These are phyloP conservation scores for Caranx melampygus DNA, from an alignment of 2,113 vertebrate genomes.

Conservation along the genomic window DNA sequence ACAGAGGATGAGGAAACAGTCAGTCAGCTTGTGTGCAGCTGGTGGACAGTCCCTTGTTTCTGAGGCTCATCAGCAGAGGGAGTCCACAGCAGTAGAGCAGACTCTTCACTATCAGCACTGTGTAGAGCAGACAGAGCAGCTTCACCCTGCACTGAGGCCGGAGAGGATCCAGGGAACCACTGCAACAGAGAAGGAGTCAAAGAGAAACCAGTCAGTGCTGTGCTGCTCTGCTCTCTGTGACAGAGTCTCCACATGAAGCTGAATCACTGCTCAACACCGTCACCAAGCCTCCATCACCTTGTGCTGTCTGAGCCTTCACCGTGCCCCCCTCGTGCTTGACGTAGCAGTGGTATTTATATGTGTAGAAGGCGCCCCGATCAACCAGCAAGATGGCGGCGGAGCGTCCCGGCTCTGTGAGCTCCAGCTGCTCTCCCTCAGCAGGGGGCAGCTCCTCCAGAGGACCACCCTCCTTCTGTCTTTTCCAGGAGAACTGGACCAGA, in stretches of 20 bases:
- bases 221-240: no score
- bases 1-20: background rate
- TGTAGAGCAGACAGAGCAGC: constrained; percentile 46
- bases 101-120: constrained; percentile 44
- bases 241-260: no score
- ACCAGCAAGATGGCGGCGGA: constrained; percentile 20
- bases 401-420: constrained; percentile 10
- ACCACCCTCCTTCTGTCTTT: background rate
- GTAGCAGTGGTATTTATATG: constrained; percentile 11
- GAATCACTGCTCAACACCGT: no score
- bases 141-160: constrained; percentile 2
- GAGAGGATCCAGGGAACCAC: background rate
- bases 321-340: constrained; percentile 26
- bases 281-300: constrained; percentile 18
- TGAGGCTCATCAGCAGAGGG: background rate
- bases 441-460: background rate
- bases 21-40: background rate
- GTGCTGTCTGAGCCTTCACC: background rate
- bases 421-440: constrained; percentile 16
- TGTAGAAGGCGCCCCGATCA: no score
- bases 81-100: constrained; percentile 48
- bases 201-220: no score
- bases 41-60: background rate
- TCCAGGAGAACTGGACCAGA: constrained; percentile 51
- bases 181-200: background rate